phyloP scores from a whole-genome alignment of 2,797 vertebrate genomes.

The Triplophysa yarkandensis region DNA sequence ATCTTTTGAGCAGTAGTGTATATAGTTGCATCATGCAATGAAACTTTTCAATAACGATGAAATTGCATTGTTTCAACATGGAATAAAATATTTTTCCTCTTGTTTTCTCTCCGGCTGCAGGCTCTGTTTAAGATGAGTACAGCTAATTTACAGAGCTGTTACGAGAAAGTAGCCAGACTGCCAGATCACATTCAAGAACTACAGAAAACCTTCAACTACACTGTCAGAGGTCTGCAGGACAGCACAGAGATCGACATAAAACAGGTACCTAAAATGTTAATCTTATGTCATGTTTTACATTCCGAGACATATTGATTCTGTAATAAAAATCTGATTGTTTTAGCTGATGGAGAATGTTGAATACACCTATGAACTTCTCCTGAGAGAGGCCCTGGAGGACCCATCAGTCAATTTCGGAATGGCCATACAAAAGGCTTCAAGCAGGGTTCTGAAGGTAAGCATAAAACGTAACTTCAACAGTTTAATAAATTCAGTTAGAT shows the following conservation, averaged over 20 bases:
- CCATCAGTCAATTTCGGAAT: conserved; percentile 65
- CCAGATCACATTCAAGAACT: conserved; percentile 80
- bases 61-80: no score
- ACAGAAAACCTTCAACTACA: conserved; percentile 80
- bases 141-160: conserved; percentile 83
- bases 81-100: neutral
- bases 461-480: no score
- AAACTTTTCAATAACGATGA: no score
- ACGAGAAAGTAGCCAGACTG: conserved; percentile 78
- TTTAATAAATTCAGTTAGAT: no score
- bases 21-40: no score
- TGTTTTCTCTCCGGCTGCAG: conserved; percentile 63
- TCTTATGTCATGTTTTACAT: neutral
- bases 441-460: conserved; percentile 87
- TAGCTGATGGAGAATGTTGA: conserved; percentile 87
- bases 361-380: conserved; percentile 82
- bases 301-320: neutral
- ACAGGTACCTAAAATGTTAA: conserved; percentile 74
- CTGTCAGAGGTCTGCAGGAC: conserved; percentile 79
- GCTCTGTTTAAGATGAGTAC: conserved; percentile 69
- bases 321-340: conserved; percentile 20
- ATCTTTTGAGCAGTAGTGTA: no score
- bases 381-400: conserved; percentile 73
- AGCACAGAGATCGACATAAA: conserved; percentile 89
- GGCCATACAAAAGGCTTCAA: conserved; percentile 83